Conservation (phyloP, 2,888 invertebrate species). For the Pachliopta kotzebuea region DNA sequence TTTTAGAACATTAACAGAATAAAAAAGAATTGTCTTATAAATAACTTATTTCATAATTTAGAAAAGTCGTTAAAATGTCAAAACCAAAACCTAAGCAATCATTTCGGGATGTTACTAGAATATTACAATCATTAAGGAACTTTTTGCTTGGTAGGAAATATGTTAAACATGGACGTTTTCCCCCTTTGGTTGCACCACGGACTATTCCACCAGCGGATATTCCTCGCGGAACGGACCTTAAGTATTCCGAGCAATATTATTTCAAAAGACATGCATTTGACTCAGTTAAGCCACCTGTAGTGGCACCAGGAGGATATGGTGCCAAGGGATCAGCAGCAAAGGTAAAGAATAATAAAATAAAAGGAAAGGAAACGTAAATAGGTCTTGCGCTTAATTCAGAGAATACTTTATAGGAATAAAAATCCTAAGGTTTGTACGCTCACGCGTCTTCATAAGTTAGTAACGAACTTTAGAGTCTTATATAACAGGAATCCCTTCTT, state of each 20-base stretch:
- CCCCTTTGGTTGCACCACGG: constrained; percentile 51
- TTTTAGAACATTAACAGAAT: neutral
- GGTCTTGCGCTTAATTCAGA: neutral
- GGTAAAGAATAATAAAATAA: no score
- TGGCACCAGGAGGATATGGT: constrained; percentile 58
- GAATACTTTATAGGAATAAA: neutral
- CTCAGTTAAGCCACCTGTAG: constrained; percentile 61
- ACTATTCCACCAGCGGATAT: constrained; percentile 57
- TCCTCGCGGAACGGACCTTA: constrained; percentile 54
- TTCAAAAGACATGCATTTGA: constrained; percentile 44
- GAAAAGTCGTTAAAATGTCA: constrained; percentile 8
- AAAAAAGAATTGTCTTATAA: neutral
- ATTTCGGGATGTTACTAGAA: constrained; percentile 54
- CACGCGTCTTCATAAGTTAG: no score
- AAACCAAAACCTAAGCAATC: constrained; percentile 40
- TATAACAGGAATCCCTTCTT: no score
- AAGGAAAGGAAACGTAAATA: neutral
- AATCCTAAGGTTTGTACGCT: neutral
- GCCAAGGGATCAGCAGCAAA: no score
- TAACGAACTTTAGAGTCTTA: no score
- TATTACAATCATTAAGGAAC: constrained; percentile 50
- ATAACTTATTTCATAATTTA: neutral
- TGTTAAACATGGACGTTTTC: constrained; percentile 52
- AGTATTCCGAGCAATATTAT: constrained; percentile 58
- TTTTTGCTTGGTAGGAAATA: constrained; percentile 60